Evolutionary conservation across 2,113 vertebrate genomes (phyloP).

Genomic region (Pseudopipra pipra): DNA sequence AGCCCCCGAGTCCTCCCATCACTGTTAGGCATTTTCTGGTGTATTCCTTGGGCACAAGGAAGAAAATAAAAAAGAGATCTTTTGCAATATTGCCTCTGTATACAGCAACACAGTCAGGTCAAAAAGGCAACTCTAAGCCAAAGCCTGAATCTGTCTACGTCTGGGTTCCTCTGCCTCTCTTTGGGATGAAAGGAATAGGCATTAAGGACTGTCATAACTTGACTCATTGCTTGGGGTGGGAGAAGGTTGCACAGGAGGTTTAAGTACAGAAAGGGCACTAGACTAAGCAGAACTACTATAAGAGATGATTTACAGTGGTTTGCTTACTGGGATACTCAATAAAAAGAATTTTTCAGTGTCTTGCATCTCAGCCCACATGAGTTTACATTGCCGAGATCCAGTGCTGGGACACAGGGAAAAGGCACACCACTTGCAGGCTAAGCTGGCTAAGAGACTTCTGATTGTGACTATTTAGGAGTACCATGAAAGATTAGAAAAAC

Average conservation of each 20-base stretch:
- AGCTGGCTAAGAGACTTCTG: background rate
- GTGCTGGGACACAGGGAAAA: background rate
- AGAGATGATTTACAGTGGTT: background rate
- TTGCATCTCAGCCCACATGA: background rate
- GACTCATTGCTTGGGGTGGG: background rate
- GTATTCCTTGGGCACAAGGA: background rate
- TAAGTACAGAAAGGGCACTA: background rate
- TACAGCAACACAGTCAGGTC: background rate
- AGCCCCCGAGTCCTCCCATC: background rate
- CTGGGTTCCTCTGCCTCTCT: background rate
- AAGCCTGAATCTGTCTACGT: background rate
- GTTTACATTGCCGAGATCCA: background rate
- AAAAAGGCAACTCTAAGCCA: background rate
- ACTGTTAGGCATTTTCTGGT: background rate
- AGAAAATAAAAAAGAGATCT: background rate
- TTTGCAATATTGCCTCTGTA: background rate
- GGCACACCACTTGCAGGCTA: background rate
- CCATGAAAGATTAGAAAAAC: background rate
- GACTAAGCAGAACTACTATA: background rate
- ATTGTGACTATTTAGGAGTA: background rate
- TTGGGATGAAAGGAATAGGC: background rate
- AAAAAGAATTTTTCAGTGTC: background rate
- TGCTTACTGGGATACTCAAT: background rate
- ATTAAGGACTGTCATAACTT: background rate
- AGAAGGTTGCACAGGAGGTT: background rate